A percentile compares a stretch with the other conserved stretches of the same genome.
Conservation (phyloP, 2,113 vertebrate species). For the Calyptommatus sinebrachiatus region DNA sequence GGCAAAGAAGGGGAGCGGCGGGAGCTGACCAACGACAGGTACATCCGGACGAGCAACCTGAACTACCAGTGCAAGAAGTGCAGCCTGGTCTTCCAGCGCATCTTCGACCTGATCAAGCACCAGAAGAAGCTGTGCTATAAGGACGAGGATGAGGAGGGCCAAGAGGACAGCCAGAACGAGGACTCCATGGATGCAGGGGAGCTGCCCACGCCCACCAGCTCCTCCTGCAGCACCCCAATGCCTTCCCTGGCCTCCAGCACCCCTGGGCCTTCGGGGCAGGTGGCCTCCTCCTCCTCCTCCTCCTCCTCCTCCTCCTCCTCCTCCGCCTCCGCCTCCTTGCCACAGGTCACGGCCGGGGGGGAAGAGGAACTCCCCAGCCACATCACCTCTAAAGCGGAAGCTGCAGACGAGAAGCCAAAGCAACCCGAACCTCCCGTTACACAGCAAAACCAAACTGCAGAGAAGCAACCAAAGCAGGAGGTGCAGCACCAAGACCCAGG, state of each 20-base stretch:
- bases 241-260: constrained; percentile 88
- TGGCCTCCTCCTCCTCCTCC: constrained; percentile 61
- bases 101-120: constrained; percentile 98
- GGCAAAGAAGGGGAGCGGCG: constrained; percentile 90
- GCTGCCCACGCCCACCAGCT: constrained; percentile 92
- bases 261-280: constrained; percentile 81
- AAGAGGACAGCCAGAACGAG: constrained; percentile 97
- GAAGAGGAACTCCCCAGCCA: constrained; percentile 81
- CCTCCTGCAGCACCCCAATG: constrained; percentile 96
- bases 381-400: constrained; percentile 79
- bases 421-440: constrained; percentile 82
- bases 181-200: constrained; percentile 94
- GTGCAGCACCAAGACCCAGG: constrained; percentile 74
- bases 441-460: constrained; percentile 80
- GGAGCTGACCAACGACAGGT: constrained; percentile 92
- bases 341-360: constrained; percentile 75
- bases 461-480: constrained; percentile 92
- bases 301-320: constrained; percentile 58
- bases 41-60: constrained; percentile 94
- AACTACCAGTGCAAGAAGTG: constrained; percentile 99
- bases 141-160: constrained; percentile 97
- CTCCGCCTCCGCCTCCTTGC: no score
- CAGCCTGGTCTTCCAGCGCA: constrained; percentile 95
- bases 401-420: constrained; percentile 93
- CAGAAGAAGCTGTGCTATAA: constrained; percentile 99